These are phyloP conservation scores for Phycodurus eques DNA, from an alignment of 2,113 vertebrate genomes.

Conservation along the genomic window DNA sequence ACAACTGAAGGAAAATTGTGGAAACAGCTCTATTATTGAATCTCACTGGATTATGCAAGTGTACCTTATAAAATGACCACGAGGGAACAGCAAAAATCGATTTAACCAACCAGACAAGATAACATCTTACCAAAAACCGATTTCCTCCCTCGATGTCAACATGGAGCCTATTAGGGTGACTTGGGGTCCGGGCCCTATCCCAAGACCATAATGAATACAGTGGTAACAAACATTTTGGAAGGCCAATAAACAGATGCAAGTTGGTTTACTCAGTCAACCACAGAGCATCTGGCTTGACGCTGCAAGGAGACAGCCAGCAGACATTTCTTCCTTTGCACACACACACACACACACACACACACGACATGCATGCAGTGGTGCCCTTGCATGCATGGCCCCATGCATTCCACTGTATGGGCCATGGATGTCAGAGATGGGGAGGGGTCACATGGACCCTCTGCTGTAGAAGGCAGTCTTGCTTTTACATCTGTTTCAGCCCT, in stretches of 20 bases:
- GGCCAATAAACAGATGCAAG: slow-evolving; percentile 80
- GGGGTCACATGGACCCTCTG: not conserved
- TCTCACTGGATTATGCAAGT: not conserved
- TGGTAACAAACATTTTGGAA: slow-evolving; percentile 80
- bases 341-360: too few species aligned
- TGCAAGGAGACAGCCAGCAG: slow-evolving; percentile 78
- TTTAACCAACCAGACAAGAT: not conserved
- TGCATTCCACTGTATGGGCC: not conserved
- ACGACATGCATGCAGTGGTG: not conserved
- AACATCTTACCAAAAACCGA: not conserved
- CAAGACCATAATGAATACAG: slow-evolving; percentile 72
- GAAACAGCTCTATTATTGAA: not conserved
- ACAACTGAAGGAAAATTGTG: not conserved
- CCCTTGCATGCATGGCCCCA: not conserved
- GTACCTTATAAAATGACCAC: not conserved
- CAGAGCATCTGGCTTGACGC: slow-evolving; percentile 79
- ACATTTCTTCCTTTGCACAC: slow-evolving; percentile 67
- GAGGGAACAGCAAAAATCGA: not conserved
- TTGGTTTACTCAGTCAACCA: slow-evolving; percentile 78
- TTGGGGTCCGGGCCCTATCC: slow-evolving; percentile 46
- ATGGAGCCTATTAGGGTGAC: slow-evolving; percentile 14
- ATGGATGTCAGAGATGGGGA: not conserved
- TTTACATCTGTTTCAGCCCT: not conserved
- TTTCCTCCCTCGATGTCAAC: slow-evolving; percentile 4
- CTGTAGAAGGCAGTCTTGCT: not conserved